phyloP scores from a whole-genome alignment of 2,797 vertebrate species.

The Pampus argenteus region DNA sequence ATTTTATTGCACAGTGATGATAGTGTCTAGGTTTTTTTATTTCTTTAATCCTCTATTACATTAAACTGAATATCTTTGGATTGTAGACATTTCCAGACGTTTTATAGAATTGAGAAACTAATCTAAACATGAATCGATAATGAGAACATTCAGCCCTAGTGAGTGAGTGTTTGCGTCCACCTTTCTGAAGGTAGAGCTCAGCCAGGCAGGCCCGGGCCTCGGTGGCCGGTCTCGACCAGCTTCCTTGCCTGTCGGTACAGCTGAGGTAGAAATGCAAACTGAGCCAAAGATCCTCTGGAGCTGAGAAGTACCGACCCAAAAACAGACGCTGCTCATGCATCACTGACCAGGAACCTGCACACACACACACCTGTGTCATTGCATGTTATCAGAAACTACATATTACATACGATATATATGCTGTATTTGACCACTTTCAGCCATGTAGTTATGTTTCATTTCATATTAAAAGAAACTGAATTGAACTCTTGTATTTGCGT shows the following conservation, averaged over 20 bases:
- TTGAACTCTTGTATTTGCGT: neutral
- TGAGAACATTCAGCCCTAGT: neutral
- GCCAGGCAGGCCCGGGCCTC: slow-evolving; percentile 70
- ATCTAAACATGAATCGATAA: no score
- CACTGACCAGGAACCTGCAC: slow-evolving; percentile 52
- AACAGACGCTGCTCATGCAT: slow-evolving; percentile 68
- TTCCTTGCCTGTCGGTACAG: slow-evolving; percentile 47
- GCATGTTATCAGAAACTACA: no score
- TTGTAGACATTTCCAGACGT: no score
- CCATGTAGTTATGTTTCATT: no score
- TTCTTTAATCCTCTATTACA: no score
- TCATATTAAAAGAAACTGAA: no score
- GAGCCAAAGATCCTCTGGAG: slow-evolving; percentile 69
- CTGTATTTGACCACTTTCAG: no score
- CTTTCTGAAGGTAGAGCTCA: slow-evolving; percentile 69
- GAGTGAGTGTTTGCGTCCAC: slow-evolving; percentile 43
- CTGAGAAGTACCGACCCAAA: slow-evolving; percentile 67
- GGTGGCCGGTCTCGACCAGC: slow-evolving; percentile 13
- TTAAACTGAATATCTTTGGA: no score
- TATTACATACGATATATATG: no score
- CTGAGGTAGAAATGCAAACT: slow-evolving; percentile 71
- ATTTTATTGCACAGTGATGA: no score
- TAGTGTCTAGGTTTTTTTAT: no score
- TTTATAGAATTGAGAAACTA: no score
- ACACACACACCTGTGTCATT: slow-evolving; percentile 2